Base-by-base conservation (phyloP, 1,140 invertebrate genomes). In the Eurosta solidaginis region DNA sequence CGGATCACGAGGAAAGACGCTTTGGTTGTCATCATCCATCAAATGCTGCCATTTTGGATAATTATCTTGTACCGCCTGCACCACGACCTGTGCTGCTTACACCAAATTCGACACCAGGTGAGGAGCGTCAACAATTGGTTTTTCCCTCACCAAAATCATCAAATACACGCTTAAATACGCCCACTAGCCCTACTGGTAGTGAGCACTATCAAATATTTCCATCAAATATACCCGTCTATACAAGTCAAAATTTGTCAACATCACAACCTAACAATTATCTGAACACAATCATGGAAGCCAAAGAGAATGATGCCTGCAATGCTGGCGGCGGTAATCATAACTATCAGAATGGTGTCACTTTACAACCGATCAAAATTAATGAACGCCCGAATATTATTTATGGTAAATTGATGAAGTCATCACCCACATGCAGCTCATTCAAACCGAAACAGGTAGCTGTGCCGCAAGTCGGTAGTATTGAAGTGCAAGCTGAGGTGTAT, bases 1-100 rank as follows among this genome's bases (percentile, higher is more conserved):
- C 94, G 1, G 94, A 96, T 84, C 91, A 92, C 77, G 94, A 96
- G 79, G 94, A 95, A 29, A 91, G 92, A 82, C 91, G 93, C 78
- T 92, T 93, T 84, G 89, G 87, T 79, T 89, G 79, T 88, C 89
- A 83, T 83, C 86, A 78, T 75, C 89, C 79, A 86, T 88, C 74
- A 86, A 87, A 89, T 81, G 89, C 82, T 82, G 88, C 78, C 36
- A 50, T 85, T 12, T 83, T 91, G 82, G 89, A 90, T 42, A 90
- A 91, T 81, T 91, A 91, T 83, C 83, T 91, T 77, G 89, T 91
- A 33, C 91, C 91, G 42, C 91, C 91, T 29, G 89, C 91, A 25
- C 90, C 91, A 12, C 84, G 91, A 10, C 91, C 91, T 0, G 59
- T 68, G 14, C 82, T 87, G 0, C 82, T 84, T 12, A 86, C 86